These are phyloP conservation scores for Catocala fraxini DNA, from an alignment of 2,888 invertebrate species.

Conservation along the genomic window DNA sequence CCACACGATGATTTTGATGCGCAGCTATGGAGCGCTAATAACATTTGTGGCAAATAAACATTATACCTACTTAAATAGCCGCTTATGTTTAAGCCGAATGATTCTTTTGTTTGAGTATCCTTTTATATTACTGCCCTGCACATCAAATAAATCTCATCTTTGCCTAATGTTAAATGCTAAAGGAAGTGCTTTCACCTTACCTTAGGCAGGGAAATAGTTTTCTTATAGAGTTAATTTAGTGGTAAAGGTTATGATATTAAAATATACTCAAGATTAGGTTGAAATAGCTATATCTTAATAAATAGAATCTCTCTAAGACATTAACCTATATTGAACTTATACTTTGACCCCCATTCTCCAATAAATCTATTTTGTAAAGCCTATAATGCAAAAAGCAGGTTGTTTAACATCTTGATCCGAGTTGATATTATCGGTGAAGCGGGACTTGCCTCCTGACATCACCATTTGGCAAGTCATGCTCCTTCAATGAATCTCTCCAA, in stretches of 20 bases:
- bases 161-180: background rate
- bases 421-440: conserved; percentile 55
- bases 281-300: background rate
- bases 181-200: no score
- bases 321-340: conserved; percentile 6
- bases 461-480: conserved; percentile 67
- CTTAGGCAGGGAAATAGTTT: no score
- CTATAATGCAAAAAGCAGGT: conserved; percentile 63
- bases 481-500: conserved; percentile 56
- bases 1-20: conserved; percentile 85
- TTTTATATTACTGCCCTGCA: conserved; percentile 13
- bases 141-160: conserved; percentile 4
- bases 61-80: conserved; percentile 37
- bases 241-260: no score
- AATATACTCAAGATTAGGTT: no score
- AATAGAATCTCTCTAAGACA: background rate
- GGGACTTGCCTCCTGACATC: conserved; percentile 65
- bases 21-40: conserved; percentile 77
- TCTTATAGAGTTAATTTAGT: no score
- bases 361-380: conserved; percentile 48
- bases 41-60: conserved; percentile 66
- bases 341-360: conserved; percentile 7
- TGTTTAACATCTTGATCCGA: conserved; percentile 78
- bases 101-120: conserved; percentile 16
- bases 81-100: conserved; percentile 36